phyloP scores from a whole-genome alignment of 2,113 vertebrate genomes.

The Axis porcinus region DNA sequence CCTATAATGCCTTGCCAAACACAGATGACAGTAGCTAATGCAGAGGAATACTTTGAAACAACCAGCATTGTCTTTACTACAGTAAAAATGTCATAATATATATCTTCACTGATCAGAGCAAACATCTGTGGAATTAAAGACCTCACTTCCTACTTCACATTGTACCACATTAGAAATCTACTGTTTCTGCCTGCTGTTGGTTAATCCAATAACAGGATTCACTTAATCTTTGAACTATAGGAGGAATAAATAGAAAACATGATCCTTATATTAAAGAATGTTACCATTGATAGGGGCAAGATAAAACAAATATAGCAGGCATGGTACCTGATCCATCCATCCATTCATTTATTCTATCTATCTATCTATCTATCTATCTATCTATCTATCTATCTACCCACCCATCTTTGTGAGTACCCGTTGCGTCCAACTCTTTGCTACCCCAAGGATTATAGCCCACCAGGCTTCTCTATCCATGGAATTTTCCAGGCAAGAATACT shows the following conservation, averaged over 20 bases:
- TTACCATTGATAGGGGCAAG: neutral
- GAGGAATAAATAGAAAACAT: neutral
- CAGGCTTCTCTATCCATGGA: neutral
- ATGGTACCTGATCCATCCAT: neutral
- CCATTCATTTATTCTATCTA: neutral
- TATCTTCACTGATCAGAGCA: neutral
- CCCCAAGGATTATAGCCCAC: neutral
- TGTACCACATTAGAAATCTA: neutral
- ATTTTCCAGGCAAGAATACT: neutral
- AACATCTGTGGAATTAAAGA: neutral
- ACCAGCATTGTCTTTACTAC: neutral
- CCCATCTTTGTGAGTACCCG: rapidly evolving
- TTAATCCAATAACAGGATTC: neutral
- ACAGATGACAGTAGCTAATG: neutral
- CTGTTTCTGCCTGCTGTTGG: neutral
- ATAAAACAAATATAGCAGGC: neutral
- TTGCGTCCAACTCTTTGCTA: neutral
- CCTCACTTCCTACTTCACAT: neutral
- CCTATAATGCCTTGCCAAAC: neutral
- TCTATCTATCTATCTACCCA: neutral
- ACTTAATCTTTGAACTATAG: neutral
- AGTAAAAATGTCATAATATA: neutral
- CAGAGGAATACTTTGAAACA: neutral
- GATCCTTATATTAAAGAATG: neutral
- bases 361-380: neutral